A percentile compares a stretch with the other conserved stretches of the same genome.
Conservation (phyloP, 2,888 invertebrate genomes). For the Dicycla oo region DNA sequence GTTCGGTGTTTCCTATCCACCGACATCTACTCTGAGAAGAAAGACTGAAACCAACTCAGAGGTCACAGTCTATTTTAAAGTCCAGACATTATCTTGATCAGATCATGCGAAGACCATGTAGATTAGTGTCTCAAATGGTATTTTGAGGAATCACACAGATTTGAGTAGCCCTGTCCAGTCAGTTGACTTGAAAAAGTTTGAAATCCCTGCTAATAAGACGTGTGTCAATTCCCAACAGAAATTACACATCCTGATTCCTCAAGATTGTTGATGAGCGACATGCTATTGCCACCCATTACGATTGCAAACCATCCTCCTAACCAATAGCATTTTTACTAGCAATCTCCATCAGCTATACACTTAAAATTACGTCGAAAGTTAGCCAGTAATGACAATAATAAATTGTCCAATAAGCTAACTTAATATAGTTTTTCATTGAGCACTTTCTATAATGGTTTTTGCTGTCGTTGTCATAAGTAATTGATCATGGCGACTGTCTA, state of each 20-base stretch:
- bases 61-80: no score
- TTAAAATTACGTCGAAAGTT: slow-evolving; percentile 61
- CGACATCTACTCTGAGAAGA: no score
- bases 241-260: slow-evolving; percentile 7
- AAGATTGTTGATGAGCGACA: slow-evolving; percentile 34
- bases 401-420: slow-evolving; percentile 59
- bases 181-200: no score
- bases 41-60: no score
- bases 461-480: slow-evolving; percentile 60
- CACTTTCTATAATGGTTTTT: slow-evolving; percentile 58
- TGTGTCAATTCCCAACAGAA: slow-evolving; percentile 2
- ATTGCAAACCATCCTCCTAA: slow-evolving; percentile 19
- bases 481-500: slow-evolving; percentile 60
- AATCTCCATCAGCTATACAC: slow-evolving; percentile 48
- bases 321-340: slow-evolving; percentile 42
- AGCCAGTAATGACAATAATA: slow-evolving; percentile 56
- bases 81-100: no score
- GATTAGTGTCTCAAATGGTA: no score
- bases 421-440: slow-evolving; percentile 63
- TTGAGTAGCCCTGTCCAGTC: no score
- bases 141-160: no score
- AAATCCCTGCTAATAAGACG: slow-evolving; percentile 4
- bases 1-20: no score
- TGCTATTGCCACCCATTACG: slow-evolving; percentile 51
- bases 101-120: no score